Evolutionary conservation across 2,888 invertebrate species (phyloP), one percentile per base, ranked within the genome.

Genomic region (Netelia inedita): DNA sequence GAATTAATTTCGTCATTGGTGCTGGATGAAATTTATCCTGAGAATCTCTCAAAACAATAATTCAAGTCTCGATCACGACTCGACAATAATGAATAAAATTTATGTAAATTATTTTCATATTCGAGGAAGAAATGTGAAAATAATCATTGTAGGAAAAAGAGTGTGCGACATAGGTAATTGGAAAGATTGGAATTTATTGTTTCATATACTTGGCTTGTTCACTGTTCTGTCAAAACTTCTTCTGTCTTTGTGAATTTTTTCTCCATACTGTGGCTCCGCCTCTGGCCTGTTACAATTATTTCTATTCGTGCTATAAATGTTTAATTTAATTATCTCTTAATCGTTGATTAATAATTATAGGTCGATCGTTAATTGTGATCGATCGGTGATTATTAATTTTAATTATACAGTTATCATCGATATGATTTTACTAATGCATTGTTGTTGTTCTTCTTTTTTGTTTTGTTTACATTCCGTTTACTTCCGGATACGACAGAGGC

Each of bases 401-500:
- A 57, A 57, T 19, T 57, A 57, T 57, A 19, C 14, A 43, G 19
- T 35, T 19, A 46, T 78, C 46, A n/a, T 68, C 2, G 19, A 28
- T 9, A 11, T 65, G 16, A 65, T 46, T 14, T 35, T 57, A 14
- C 5, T 74, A 57, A 10, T 16, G 9, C 9, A 28, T 23, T 11
- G 14, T 61, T 79, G 11, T 8, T 66, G 5, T 23, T 11, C 41
- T 19, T 16, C 8, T 63, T 16, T n/a, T 21, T 53, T 19, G n/a
- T 16, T 41, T 55, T n/a, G 9, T 28, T 76, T 61, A 35, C 59
- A 19, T 14, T 43, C 23, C 41, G 2, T 79, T n/a, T 63, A 6
- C 55, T 10, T 66, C 65, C 71, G 68, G 28, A 21, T 68, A 65
- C 14, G 66, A 80, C 83, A 88, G 88, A 82, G 87, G 61, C 85